These are phyloP conservation scores for Chaenocephalus aceratus DNA, from an alignment of 2,113 vertebrate genomes.

Conservation along the genomic window DNA sequence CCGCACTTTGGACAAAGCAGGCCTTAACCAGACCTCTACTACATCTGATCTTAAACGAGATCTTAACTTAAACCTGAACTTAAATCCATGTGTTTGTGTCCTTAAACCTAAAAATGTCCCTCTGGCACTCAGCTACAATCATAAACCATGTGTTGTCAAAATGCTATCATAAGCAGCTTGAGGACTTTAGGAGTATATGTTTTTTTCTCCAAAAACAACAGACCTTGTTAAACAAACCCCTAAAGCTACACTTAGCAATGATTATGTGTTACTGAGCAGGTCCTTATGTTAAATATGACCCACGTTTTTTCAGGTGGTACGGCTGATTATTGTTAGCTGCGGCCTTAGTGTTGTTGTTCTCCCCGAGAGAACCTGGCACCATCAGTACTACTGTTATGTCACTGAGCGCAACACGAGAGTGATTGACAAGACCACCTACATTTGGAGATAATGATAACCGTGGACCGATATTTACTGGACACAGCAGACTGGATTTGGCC, in stretches of 20 bases:
- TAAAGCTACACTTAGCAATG: conserved; percentile 5
- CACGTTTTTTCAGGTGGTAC: not conserved
- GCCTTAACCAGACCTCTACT: not conserved
- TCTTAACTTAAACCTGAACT: not conserved
- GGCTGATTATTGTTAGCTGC: not conserved
- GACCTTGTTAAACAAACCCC: not conserved
- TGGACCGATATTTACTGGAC: conserved; percentile 31
- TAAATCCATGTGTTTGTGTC: not conserved
- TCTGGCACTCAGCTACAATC: not conserved
- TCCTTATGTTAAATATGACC: not conserved
- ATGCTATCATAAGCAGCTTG: not conserved
- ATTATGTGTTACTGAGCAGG: not conserved
- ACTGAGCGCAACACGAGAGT: conserved; percentile 18
- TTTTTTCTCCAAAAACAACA: not conserved
- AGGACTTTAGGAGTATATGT: not conserved
- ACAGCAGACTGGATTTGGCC: not conserved
- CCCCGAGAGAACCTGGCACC: conserved; percentile 8
- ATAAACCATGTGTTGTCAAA: not conserved
- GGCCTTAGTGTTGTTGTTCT: not conserved
- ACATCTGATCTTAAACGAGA: not conserved
- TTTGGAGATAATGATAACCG: conserved; percentile 12
- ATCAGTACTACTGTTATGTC: conserved; percentile 17
- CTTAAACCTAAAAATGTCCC: not conserved
- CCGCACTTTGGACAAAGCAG: not conserved
- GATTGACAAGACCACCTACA: conserved; percentile 39